Evolutionary conservation across 2,113 vertebrate species (phyloP).

Genomic region (Gorsachius goisagi): DNA sequence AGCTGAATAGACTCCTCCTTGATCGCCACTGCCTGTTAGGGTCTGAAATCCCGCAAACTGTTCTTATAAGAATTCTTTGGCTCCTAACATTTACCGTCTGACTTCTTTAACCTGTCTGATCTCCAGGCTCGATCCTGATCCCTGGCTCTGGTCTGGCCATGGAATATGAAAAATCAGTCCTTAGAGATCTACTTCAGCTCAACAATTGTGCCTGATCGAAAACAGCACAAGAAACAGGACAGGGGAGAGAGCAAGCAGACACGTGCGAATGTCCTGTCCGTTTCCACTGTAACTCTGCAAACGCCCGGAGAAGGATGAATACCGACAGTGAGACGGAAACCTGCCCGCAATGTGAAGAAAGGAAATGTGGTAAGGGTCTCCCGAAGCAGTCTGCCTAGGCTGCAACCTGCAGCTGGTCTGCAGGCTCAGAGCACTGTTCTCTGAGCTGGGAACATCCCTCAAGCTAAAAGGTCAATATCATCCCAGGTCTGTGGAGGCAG

Average conservation of each 20-base stretch:
- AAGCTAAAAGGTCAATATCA: neutral
- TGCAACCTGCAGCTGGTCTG: neutral
- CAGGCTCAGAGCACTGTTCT: neutral
- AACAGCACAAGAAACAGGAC: neutral
- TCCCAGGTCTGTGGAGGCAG: neutral
- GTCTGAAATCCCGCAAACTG: neutral
- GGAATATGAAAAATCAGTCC: neutral
- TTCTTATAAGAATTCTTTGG: neutral
- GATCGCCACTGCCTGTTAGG: neutral
- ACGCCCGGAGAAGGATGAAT: neutral
- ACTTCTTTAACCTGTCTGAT: neutral
- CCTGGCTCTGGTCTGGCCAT: neutral
- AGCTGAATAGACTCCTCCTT: neutral
- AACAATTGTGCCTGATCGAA: neutral
- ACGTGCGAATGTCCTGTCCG: fast-evolving
- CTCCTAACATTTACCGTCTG: neutral
- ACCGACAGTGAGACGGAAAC: neutral
- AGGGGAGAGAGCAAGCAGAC: neutral
- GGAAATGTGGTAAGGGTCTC: neutral
- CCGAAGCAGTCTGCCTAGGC: neutral
- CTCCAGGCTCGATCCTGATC: neutral
- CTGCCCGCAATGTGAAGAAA: neutral
- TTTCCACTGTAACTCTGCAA: neutral
- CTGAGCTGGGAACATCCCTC: too few species aligned
- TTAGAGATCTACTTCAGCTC: neutral